Evolutionary conservation across 1,140 invertebrate species (phyloP).

Genomic region (Heliothis subflexa): DNA sequence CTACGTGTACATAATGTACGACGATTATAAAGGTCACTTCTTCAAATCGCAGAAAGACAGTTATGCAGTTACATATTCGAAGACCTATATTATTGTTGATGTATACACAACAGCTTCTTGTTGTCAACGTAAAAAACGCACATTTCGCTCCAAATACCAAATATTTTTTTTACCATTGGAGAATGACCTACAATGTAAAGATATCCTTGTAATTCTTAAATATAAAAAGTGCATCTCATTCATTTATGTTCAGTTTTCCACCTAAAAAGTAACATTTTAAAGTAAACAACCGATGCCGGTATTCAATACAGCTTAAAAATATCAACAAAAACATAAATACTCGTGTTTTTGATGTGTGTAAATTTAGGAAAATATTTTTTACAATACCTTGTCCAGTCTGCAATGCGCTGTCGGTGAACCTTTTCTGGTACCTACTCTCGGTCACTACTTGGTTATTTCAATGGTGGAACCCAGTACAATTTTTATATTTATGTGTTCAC

Average conservation of each 20-base stretch:
- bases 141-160: slow-evolving; percentile 49
- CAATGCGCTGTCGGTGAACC: slow-evolving; percentile 63
- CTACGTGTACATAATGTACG: slow-evolving; percentile 71
- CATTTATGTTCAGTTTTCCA: slow-evolving; percentile 4
- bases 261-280: neutral
- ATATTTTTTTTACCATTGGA: neutral
- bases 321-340: slow-evolving; percentile 19
- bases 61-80: neutral
- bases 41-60: neutral
- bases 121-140: slow-evolving; percentile 35
- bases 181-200: neutral
- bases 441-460: slow-evolving; percentile 77
- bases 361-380: slow-evolving; percentile 26
- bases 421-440: slow-evolving; percentile 64
- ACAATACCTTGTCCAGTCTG: slow-evolving; percentile 61
- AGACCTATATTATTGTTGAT: neutral
- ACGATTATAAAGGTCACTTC: slow-evolving; percentile 59
- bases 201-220: neutral
- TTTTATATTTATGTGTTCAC: slow-evolving; percentile 51
- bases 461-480: slow-evolving; percentile 67
- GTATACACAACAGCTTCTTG: slow-evolving; percentile 12
- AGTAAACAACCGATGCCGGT: slow-evolving; percentile 73
- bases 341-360: slow-evolving; percentile 2
- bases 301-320: slow-evolving; percentile 46
- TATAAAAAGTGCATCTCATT: slow-evolving; percentile 6